Evolutionary conservation across 2,113 vertebrate genomes (phyloP).

Genomic region (Carassius auratus): DNA sequence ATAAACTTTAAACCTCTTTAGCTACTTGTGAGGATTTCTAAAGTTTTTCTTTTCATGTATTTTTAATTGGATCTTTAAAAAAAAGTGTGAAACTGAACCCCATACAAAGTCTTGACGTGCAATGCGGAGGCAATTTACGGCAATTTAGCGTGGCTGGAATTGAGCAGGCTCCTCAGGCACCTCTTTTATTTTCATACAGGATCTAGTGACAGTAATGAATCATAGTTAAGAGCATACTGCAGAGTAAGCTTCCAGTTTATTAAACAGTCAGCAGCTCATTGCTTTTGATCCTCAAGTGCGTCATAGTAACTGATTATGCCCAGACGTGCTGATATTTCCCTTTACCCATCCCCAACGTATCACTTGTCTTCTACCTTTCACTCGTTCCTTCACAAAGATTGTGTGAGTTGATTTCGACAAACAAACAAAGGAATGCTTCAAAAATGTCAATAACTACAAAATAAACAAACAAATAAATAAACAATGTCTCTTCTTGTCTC

Average conservation of each 20-base stretch:
- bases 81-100: constrained; percentile 63
- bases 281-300: constrained; percentile 71
- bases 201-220: constrained; percentile 79
- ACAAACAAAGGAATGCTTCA: not conserved
- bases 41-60: constrained; percentile 68
- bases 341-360: constrained; percentile 35
- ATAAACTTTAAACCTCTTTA: constrained; percentile 58
- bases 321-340: constrained; percentile 52
- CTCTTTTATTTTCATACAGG: constrained; percentile 76
- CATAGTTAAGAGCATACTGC: constrained; percentile 76
- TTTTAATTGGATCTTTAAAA: constrained; percentile 67
- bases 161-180: constrained; percentile 66
- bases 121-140: constrained; percentile 71
- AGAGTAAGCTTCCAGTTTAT: constrained; percentile 76
- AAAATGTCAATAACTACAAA: too few relatives aligned
- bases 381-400: not conserved
- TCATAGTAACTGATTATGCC: constrained; percentile 71
- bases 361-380: not conserved
- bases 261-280: constrained; percentile 75
- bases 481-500: too few relatives aligned
- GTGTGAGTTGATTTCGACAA: not conserved
- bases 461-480: too few relatives aligned
- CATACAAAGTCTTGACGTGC: constrained; percentile 64
- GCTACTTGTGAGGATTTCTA: constrained; percentile 53
- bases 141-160: constrained; percentile 67